phyloP scores from a whole-genome alignment of 2,888 invertebrate genomes.

The Sussaba pulchella region DNA sequence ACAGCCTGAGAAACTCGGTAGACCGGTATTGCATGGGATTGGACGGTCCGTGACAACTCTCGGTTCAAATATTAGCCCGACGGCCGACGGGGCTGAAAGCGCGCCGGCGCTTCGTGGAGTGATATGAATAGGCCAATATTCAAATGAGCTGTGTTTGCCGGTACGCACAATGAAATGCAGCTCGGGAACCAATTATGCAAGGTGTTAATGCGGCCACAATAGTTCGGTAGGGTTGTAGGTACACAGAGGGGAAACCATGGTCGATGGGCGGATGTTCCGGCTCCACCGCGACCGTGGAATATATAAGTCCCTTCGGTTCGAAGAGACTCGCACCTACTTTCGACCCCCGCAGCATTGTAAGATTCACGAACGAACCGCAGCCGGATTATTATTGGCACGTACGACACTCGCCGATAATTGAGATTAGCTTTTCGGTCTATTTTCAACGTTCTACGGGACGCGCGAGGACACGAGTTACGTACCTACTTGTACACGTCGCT shows the following conservation, averaged over 20 bases:
- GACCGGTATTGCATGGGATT: conserved; percentile 54
- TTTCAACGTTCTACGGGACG: neutral
- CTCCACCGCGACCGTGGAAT: conserved; percentile 38
- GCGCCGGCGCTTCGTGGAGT: conserved; percentile 18
- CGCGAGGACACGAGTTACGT: conserved; percentile 69
- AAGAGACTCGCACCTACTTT: conserved; percentile 39
- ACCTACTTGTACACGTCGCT: conserved; percentile 8
- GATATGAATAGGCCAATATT: conserved; percentile 79
- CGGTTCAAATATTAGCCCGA: conserved; percentile 73
- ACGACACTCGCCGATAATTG: conserved; percentile 75
- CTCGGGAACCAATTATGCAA: conserved; percentile 80
- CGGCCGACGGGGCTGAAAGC: conserved; percentile 29
- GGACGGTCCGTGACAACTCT: conserved; percentile 62
- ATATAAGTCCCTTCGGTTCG: conserved; percentile 39
- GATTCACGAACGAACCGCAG: conserved; percentile 37
- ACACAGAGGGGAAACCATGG: conserved; percentile 69
- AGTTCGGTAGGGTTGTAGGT: conserved; percentile 73
- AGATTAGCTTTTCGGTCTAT: conserved; percentile 71
- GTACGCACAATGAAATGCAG: conserved; percentile 77
- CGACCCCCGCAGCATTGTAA: conserved; percentile 37
- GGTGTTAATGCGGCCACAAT: conserved; percentile 84
- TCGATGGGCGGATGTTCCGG: conserved; percentile 57
- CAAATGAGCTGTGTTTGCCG: conserved; percentile 81
- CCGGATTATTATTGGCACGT: conserved; percentile 74
- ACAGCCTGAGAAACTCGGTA: conserved; percentile 78